Conservation (phyloP, 2,888 invertebrate genomes). For the Rhamphomyia laevipes region DNA sequence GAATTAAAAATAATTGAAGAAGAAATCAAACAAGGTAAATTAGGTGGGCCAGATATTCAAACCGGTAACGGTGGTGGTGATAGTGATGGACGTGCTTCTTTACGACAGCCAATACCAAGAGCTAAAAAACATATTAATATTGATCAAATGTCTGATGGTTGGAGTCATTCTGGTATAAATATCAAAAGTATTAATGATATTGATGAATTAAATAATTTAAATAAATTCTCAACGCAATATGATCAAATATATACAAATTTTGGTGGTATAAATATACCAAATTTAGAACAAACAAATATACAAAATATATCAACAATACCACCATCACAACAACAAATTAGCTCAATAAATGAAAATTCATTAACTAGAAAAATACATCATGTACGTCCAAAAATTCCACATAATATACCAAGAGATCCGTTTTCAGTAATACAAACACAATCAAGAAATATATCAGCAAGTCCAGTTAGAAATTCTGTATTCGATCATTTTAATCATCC, state of each 20-base stretch:
- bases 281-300: conserved; percentile 16
- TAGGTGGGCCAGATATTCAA: conserved; percentile 44
- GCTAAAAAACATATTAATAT: conserved; percentile 53
- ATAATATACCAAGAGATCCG: conserved; percentile 17
- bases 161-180: conserved; percentile 13
- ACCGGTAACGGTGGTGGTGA: conserved; percentile 39
- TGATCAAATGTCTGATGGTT: conserved; percentile 36
- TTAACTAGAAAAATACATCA: conserved; percentile 3
- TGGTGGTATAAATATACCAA: conserved; percentile 21
- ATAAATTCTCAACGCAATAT: conserved; percentile 17
- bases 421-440: conserved; percentile 12
- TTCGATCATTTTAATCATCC: conserved; percentile 27
- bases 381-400: conserved; percentile 13
- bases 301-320: conserved; percentile 24
- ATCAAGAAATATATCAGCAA: conserved; percentile 16
- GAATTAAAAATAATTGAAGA: conserved; percentile 73
- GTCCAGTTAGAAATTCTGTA: conserved; percentile 29
- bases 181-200: conserved; percentile 36
- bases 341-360: conserved; percentile 11
- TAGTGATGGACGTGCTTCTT: conserved; percentile 37
- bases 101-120: conserved; percentile 55
- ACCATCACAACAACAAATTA: conserved; percentile 16
- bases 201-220: conserved; percentile 20
- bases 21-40: conserved; percentile 74
- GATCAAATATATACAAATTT: conserved; percentile 21